Percentiles rank a stretch among this genome's conserved stretches.
These are phyloP conservation scores for Gymnoscelis rufifasciata DNA, from an alignment of 2,888 invertebrate species.

Conservation along the genomic window DNA sequence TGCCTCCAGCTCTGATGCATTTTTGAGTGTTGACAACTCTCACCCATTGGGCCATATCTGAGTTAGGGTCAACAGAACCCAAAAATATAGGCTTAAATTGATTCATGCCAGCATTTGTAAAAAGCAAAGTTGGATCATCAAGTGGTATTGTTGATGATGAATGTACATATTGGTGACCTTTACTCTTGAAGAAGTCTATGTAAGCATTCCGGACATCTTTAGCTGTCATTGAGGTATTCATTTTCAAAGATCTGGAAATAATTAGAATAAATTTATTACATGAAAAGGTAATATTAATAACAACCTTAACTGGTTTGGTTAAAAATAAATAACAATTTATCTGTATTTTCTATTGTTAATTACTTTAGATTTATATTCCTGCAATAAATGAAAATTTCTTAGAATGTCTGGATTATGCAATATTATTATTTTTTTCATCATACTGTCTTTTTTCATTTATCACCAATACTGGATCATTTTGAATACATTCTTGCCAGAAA, in stretches of 20 bases:
- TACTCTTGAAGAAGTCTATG: constrained; percentile 93
- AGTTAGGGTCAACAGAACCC: constrained; percentile 96
- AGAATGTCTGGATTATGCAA: no score
- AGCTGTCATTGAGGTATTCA: constrained; percentile 81
- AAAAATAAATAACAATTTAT: no score
- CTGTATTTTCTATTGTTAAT: no score
- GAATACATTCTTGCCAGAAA: no score
- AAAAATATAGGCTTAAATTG: constrained; percentile 99
- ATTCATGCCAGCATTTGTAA: constrained; percentile 99
- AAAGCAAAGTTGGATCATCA: constrained; percentile 98
- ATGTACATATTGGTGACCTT: constrained; percentile 95
- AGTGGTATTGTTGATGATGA: constrained; percentile 98
- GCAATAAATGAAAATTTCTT: no score
- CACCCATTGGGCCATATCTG: constrained; percentile 94
- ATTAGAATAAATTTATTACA: constrained; percentile 4
- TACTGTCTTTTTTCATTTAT: no score
- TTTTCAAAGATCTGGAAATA: constrained; percentile 45
- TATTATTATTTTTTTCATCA: no score
- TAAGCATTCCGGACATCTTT: constrained; percentile 91
- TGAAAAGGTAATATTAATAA: no score
- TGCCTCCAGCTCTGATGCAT: constrained; percentile 99
- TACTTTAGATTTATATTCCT: background rate
- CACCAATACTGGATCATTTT: no score
- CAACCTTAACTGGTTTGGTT: no score
- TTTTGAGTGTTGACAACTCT: constrained; percentile 98